Evolutionary conservation across 2,888 invertebrate genomes (phyloP).

Genomic region (Calameuta idolon): DNA sequence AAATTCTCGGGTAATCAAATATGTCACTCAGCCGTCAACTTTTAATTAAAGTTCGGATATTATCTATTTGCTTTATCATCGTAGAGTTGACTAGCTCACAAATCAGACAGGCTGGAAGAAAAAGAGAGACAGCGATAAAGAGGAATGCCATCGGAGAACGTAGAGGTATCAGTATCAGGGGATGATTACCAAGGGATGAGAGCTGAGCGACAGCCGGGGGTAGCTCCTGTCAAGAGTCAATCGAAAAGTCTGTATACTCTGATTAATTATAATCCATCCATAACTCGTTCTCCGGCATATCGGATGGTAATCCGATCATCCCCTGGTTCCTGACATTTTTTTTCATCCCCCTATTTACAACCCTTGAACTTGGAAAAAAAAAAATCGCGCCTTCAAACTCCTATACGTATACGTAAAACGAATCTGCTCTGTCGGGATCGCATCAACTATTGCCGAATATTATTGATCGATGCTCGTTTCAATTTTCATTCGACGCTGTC

Average conservation of each 20-base stretch:
- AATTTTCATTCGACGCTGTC: no score
- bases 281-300: no score
- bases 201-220: constrained; percentile 22
- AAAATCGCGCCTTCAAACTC: no score
- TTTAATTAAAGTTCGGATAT: constrained; percentile 67
- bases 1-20: constrained; percentile 67
- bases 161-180: no score
- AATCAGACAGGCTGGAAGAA: constrained; percentile 33
- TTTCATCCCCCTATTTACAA: no score
- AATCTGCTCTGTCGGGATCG: no score
- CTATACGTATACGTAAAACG: no score
- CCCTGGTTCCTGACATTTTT: no score
- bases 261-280: constrained; percentile 1
- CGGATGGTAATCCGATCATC: no score
- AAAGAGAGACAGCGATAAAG: constrained; percentile 28
- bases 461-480: no score
- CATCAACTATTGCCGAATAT: no score
- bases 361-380: no score
- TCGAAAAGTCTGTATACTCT: constrained; percentile 1
- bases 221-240: not conserved
- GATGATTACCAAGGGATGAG: constrained; percentile 23
- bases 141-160: constrained; percentile 2
- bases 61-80: constrained; percentile 68
- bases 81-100: constrained; percentile 54
- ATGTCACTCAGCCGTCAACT: constrained; percentile 67